A percentile compares a stretch with the other conserved stretches of the same genome.
These are phyloP conservation scores for Hirtodrosophila trivittata DNA, from an alignment of 2,888 invertebrate genomes.

Conservation along the genomic window DNA sequence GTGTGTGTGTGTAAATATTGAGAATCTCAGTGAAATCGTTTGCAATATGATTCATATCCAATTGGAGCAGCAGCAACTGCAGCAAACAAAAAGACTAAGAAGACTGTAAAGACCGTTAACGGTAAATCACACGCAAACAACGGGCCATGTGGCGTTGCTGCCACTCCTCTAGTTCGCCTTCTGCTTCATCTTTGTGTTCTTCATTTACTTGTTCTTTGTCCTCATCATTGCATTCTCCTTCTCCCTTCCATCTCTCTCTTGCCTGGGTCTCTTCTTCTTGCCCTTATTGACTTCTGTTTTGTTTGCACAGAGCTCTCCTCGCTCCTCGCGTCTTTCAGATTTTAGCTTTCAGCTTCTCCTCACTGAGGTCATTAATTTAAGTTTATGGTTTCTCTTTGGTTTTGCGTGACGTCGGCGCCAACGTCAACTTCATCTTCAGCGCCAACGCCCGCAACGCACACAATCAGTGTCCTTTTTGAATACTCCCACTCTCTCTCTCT, in stretches of 20 bases:
- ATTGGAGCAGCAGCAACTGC: slow-evolving; percentile 56
- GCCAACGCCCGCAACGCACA: slow-evolving; percentile 7
- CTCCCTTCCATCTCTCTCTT: neutral
- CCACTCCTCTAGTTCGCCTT: slow-evolving; percentile 8
- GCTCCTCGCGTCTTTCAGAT: slow-evolving; percentile 35
- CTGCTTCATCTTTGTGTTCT: slow-evolving; percentile 7
- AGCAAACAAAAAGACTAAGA: slow-evolving; percentile 45
- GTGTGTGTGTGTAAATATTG: slow-evolving; percentile 37
- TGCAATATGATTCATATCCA: slow-evolving; percentile 66
- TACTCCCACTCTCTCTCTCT: slow-evolving; percentile 11
- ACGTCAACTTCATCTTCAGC: slow-evolving; percentile 62
- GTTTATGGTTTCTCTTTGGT: slow-evolving; percentile 81
- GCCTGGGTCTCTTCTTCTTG: slow-evolving; percentile 16
- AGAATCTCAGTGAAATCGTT: slow-evolving; percentile 73
- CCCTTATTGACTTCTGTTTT: slow-evolving; percentile 53
- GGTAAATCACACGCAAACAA: slow-evolving; percentile 64
- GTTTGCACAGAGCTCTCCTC: slow-evolving; percentile 19
- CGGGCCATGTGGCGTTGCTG: slow-evolving; percentile 29
- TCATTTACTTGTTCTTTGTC: slow-evolving; percentile 5
- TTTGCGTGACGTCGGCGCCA: slow-evolving; percentile 72
- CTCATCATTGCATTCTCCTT: slow-evolving; percentile 18
- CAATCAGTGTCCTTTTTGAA: neutral
- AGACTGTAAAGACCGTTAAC: slow-evolving; percentile 62
- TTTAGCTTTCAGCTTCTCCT: slow-evolving; percentile 28
- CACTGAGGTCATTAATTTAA: slow-evolving; percentile 81